These are phyloP conservation scores for Bombus soroeensis DNA, from an alignment of 1,140 invertebrate species.

Conservation along the genomic window DNA sequence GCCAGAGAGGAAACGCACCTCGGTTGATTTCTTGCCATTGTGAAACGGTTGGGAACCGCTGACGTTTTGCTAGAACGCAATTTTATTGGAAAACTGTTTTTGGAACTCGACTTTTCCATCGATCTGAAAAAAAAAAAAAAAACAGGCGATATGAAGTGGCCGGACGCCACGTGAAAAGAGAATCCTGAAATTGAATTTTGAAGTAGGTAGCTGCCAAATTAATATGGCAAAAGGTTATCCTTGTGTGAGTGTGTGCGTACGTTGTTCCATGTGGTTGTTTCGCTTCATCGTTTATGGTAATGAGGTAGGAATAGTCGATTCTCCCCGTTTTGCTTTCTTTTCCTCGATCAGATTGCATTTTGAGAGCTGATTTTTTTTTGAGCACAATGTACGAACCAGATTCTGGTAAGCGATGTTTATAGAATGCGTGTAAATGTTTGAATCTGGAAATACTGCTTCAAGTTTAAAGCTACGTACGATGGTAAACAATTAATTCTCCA, in stretches of 20 bases:
- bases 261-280: neutral
- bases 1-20: no score
- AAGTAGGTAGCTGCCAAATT: neutral
- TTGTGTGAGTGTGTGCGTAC: no score
- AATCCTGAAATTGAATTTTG: constrained; percentile 14
- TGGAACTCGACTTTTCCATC: neutral
- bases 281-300: neutral
- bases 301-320: neutral
- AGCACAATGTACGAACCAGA: neutral
- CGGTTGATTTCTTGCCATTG: no score
- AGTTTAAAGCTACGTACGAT: no score
- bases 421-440: neutral
- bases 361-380: neutral
- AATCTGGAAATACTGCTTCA: no score
- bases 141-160: neutral
- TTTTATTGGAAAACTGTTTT: constrained; percentile 24
- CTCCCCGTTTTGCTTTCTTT: no score
- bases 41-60: neutral
- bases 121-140: neutral
- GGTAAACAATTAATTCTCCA: no score
- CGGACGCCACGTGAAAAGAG: neutral
- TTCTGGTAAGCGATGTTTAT: neutral
- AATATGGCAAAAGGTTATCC: neutral
- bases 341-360: neutral
- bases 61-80: neutral